Conservation (phyloP, 2,888 invertebrate genomes). For the Lasioglossum malachurum region DNA sequence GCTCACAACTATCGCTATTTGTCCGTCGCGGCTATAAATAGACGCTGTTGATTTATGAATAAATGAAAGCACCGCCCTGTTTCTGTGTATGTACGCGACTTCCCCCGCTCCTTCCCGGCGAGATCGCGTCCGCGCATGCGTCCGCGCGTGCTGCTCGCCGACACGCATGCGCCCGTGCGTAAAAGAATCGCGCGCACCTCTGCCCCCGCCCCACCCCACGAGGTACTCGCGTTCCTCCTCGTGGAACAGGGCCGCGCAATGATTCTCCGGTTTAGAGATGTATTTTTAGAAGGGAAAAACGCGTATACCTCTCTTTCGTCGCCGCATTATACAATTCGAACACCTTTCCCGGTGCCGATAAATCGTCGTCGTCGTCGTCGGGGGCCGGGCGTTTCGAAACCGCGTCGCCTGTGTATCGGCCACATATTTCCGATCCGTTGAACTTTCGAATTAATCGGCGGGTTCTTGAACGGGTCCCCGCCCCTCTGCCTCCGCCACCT, state of each 20-base stretch:
- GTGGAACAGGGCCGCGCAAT: constrained; percentile 50
- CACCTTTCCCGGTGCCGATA: constrained; percentile 48
- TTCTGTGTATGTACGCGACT: constrained; percentile 45
- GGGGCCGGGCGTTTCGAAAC: background rate
- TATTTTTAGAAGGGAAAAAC: constrained; percentile 49
- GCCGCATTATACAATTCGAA: constrained; percentile 38
- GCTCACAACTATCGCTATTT: constrained; percentile 80
- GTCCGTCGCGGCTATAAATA: constrained; percentile 82
- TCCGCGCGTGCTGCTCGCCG: constrained; percentile 12
- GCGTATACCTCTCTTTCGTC: constrained; percentile 48
- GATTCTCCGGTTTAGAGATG: constrained; percentile 60
- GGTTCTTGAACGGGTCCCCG: background rate
- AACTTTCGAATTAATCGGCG: constrained; percentile 17
- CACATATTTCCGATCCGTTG: constrained; percentile 10
- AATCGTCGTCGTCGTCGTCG: constrained; percentile 14
- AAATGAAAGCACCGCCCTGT: constrained; percentile 80
- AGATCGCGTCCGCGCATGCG: constrained; percentile 38
- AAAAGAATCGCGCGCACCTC: constrained; percentile 29
- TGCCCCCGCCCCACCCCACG: background rate
- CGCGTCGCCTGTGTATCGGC: background rate
- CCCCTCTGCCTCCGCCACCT: background rate
- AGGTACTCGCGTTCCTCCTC: constrained; percentile 43
- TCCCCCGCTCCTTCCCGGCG: constrained; percentile 1
- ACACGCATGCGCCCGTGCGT: constrained; percentile 53
- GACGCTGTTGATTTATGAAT: constrained; percentile 83